Evolutionary conservation across 2,113 vertebrate genomes (phyloP), one percentile per base, ranked within the genome.

Genomic region (Dascyllus trimaculatus): DNA sequence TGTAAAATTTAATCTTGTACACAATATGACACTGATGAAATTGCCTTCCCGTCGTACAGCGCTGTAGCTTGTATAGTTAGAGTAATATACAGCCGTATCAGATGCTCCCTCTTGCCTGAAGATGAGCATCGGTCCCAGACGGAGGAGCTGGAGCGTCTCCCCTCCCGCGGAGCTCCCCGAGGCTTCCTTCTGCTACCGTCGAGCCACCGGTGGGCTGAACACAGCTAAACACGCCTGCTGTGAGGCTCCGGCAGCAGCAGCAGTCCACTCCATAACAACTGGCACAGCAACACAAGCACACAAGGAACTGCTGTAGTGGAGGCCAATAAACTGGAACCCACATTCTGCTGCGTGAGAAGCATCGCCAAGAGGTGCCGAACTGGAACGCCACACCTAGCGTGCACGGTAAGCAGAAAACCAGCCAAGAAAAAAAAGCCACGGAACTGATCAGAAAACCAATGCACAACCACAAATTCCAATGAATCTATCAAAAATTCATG

Each of bases 1-100:
- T 63, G 22, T 53, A 25, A 43, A 80, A 66, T 76, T 48, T 45
- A 82, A 85, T 90, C 79, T 69, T 67, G 58, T 63, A 64, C 40
- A 80, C 79, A 82, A 82, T 82, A 59, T 80, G 60, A 85, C 61
- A 57, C 18, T 66, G 71, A 86, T 85, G 40, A 84, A 89, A 81
- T 77, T 79, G 77, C 67, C 74, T 86, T 35, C 69, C 69, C 40
- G 25, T 66, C 45, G 40, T 54, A 71, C 73, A 88, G 35, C 54
- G 40, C 1, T 58, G 69, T 32, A 65, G 54, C 81, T 53, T 65
- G 60, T 75, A 48, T 77, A 83, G 85, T 77, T 90, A 71, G 59
- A 75, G 75, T 35, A 64, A 59, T 38, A 63, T 59, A 73, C 78
- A 66, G 62, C 68, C 26, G 60, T 72, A 79, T 87, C 63, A 79